Conservation (phyloP, 1,140 invertebrate genomes). For the Bursaphelenchus mucronatus region DNA sequence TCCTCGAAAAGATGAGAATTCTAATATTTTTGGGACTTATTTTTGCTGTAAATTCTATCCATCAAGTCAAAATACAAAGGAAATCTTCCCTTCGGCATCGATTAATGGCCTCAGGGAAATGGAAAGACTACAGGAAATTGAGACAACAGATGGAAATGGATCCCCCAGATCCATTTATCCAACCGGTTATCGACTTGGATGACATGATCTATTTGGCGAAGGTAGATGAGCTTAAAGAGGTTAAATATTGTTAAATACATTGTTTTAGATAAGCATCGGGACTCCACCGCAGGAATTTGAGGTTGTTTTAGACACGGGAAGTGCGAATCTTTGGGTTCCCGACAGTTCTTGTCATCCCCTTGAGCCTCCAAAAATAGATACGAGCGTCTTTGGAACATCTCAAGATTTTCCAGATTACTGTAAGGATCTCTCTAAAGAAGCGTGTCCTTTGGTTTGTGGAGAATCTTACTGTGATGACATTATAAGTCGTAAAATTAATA, state of each 20-base stretch:
- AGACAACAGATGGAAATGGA: too few relatives aligned
- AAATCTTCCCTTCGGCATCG: too few relatives aligned
- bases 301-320: conserved; percentile 39
- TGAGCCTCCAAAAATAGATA: not conserved
- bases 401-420: conserved; percentile 7
- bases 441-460: conserved; percentile 7
- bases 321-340: conserved; percentile 38
- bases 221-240: not conserved
- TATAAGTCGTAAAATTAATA: not conserved
- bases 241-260: not conserved
- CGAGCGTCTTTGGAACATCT: not conserved
- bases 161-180: conserved; percentile 1
- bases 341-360: conserved; percentile 16
- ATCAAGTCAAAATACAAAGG: too few relatives aligned
- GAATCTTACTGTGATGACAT: conserved; percentile 9
- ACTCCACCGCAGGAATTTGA: conserved; percentile 34
- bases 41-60: too few relatives aligned
- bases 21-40: too few relatives aligned
- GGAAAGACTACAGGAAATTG: too few relatives aligned
- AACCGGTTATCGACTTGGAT: conserved; percentile 2
- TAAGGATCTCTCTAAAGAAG: conserved; percentile 1
- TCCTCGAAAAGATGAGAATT: too few relatives aligned
- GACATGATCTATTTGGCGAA: conserved; percentile 12
- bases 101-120: too few relatives aligned
- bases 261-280: conserved; percentile 17